Evolutionary conservation across 2,888 invertebrate genomes (phyloP), one percentile per base, ranked within the genome.

Genomic region (Mesorhabditis spiculigera): DNA sequence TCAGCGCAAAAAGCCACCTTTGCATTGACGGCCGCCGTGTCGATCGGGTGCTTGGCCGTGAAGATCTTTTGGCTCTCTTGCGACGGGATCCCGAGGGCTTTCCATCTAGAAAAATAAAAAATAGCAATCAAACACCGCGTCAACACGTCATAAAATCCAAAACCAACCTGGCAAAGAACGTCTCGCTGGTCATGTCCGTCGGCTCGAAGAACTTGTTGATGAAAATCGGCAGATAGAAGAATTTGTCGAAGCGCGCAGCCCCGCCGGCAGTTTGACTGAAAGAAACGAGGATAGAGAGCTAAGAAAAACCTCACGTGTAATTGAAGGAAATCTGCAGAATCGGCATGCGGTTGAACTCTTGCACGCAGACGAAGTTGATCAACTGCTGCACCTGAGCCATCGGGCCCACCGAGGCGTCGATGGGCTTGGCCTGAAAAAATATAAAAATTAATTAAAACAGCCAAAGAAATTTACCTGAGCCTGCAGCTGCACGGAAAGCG

Each of bases 181-280:
- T 94, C 87, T 95, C 94, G 0, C 93, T 93, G 88, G 95, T 94
- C 98, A 98, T 98, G 89, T 95, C 95, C 73, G 96, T 95, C 71
- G 96, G 93, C 88, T 97, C 96, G 88, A 98, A 94, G 89, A 98
- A 98, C 89, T 98, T 98, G 88, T 96, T 98, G 83, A 97, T 89
- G 75, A 93, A 94, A 78, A 98, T 90, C 75, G 98, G 98, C 86
- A 98, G 80, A 73, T 87, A 81, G 66, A 86, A 75, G 50, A 74
- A 71, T 67, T 82, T 82, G 74, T 80, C 76, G 67, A 84, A 84
- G 45, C 69, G 65, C 44, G 81, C 79, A 5, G 74, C 63, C 8
- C 73, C 69, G 41, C 82, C 81, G 42, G 76, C 72, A 42, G 73
- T 72, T 43, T 73, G 76, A 28, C 84, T 83, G 68, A 70, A 83